Conservation (phyloP, 64 coral and sea anemone genomes). For the Montipora capricornis region DNA sequence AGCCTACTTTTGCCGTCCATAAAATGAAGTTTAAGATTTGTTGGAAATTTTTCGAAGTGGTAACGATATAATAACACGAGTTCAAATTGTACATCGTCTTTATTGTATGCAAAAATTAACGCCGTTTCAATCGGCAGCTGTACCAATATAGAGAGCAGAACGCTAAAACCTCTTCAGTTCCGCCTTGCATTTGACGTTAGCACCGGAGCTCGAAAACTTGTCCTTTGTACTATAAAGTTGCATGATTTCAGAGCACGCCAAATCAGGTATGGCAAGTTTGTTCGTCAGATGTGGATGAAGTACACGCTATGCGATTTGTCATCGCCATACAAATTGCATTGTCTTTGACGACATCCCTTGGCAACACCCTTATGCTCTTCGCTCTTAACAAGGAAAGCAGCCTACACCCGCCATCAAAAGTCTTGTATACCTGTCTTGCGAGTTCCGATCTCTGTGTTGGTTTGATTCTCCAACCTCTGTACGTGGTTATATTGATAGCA, state of each 20-base stretch:
- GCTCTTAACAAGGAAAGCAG: neutral
- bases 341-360: neutral
- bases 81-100: too few relatives aligned
- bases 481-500: neutral
- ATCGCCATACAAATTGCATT: neutral
- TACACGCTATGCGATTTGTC: neutral
- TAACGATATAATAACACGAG: too few relatives aligned
- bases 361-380: neutral
- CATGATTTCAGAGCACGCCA: neutral
- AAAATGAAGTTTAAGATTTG: too few relatives aligned
- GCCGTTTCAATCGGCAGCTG: too few relatives aligned
- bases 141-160: too few relatives aligned
- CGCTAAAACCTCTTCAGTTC: too few relatives aligned
- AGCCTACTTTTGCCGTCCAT: too few relatives aligned
- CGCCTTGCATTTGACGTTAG: too few relatives aligned
- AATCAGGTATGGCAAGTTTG: neutral
- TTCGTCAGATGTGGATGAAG: neutral
- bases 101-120: too few relatives aligned
- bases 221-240: neutral
- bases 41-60: too few relatives aligned
- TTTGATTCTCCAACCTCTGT: neutral
- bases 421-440: neutral
- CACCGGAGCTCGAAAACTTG: neutral
- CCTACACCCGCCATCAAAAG: slow-evolving; percentile 2
- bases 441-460: slow-evolving; percentile 22